Evolutionary conservation across 1,140 invertebrate genomes (phyloP), one percentile per base, ranked within the genome.

Genomic region (Scaptomyza montana): DNA sequence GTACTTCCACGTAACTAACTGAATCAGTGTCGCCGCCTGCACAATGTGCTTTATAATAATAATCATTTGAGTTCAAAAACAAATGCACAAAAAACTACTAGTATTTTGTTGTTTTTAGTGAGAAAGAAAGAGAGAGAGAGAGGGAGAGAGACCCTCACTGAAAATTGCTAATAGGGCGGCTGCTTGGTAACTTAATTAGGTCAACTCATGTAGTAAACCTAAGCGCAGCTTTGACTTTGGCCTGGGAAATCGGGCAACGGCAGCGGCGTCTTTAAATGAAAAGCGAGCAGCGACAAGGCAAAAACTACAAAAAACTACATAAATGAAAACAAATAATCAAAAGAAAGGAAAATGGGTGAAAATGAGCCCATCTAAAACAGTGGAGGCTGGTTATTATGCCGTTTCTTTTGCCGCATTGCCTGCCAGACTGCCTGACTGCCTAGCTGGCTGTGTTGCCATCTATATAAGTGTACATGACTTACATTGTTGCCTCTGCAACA

Each of bases 221-320:
- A 78, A 80, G 70, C 74, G 61, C 57, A 73, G 80, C 76, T 84
- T 78, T 82, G 78, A 76, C 80, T 78, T 82, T 76, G 53, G 73
- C 74, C 64, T 80, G 74, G 78, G 78, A 77, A 82, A 80, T 69
- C 28, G 55, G 53, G 62, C 21, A 25, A 25, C 21, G 21, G 21
- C 21, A 25, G 21, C 75, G 74, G 63, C 75, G 71, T 74, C 63
- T 79, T 79, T 78, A 6, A 74, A 74, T 74, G 70, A 77, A 78
- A 79, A 79, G 55, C 55, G 54, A 57, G 63, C 61, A 57, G 61
- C 61, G 47, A 65, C 62, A 66, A 53, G 46, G 36, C 46, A n/a
- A n/a, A 41, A 62, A 30, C 9, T 39, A 13, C 2, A 54, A 25
- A n/a, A 13, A 50, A 46, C 54, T 51, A 49, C 68, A 53, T 69